Evolutionary conservation across 2,797 vertebrate genomes (phyloP).

Genomic region (Hypotaenidia okinawae): DNA sequence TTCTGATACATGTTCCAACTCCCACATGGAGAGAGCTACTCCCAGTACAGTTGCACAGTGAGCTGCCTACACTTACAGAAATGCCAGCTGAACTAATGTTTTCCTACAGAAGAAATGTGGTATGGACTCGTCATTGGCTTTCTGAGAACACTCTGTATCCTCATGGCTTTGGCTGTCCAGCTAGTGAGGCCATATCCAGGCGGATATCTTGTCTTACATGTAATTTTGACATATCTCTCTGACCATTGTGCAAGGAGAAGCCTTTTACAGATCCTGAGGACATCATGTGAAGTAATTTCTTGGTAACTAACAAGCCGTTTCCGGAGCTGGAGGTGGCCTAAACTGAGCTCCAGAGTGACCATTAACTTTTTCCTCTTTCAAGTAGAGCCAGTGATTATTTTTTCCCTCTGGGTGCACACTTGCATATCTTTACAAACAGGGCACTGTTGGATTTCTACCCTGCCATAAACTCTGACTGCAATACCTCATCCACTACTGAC

Average conservation of each 20-base stretch:
- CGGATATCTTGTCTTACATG: background rate
- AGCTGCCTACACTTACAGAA: conserved; percentile 18
- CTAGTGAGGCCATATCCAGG: background rate
- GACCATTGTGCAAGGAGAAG: background rate
- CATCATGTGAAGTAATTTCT: conserved; percentile 12
- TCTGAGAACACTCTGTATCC: background rate
- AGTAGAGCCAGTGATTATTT: conserved; percentile 29
- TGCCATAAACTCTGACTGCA: conserved; percentile 52
- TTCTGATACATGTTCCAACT: background rate
- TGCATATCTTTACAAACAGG: conserved; percentile 49
- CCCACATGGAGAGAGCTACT: background rate
- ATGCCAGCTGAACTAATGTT: background rate
- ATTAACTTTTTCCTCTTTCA: conserved; percentile 38
- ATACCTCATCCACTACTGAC: conserved; percentile 55
- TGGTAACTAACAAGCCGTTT: background rate
- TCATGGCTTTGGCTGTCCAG: background rate
- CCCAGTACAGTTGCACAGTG: background rate
- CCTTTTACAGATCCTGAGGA: background rate
- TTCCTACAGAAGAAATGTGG: background rate
- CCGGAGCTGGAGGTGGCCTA: background rate
- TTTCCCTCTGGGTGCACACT: conserved; percentile 39
- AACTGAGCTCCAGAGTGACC: background rate
- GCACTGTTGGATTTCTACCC: conserved; percentile 44
- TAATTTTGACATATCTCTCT: background rate
- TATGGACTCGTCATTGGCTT: background rate